These are phyloP conservation scores for Alitta virens DNA, from an alignment of 2,888 invertebrate species.

Conservation along the genomic window DNA sequence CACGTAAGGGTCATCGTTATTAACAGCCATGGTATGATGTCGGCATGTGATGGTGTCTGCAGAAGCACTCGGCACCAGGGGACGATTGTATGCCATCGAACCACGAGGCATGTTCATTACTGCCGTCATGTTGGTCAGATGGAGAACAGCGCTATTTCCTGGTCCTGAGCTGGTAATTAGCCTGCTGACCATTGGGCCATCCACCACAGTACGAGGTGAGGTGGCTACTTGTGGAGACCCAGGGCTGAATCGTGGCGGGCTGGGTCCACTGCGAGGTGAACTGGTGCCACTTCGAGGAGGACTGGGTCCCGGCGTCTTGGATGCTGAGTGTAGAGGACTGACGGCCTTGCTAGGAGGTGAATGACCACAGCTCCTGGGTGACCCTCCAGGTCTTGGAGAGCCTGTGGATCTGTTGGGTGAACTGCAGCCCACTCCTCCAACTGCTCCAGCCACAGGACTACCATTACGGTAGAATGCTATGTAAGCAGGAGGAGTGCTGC, in stretches of 20 bases:
- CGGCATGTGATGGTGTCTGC: slow-evolving; percentile 7
- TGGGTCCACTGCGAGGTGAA: too few species aligned
- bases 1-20: neutral
- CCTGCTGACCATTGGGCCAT: neutral
- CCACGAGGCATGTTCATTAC: too few species aligned
- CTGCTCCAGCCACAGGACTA: neutral
- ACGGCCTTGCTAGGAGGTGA: neutral
- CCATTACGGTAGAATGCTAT: neutral
- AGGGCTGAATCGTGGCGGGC: neutral
- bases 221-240: neutral
- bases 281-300: neutral
- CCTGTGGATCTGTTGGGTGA: neutral
- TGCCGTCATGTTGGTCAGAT: too few species aligned
- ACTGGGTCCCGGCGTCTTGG: neutral
- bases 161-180: neutral
- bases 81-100: neutral
- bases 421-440: too few species aligned
- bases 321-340: neutral
- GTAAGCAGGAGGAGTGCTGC: slow-evolving; percentile 8
- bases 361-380: neutral
- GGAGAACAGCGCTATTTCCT: neutral
- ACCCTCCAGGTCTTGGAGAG: neutral
- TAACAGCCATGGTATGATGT: slow-evolving; percentile 2
- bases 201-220: neutral
- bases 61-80: slow-evolving; percentile 15